Percentiles rank a stretch among this genome's conserved stretches.
Conservation (phyloP, 2,113 vertebrate genomes). For the Montifringilla adamsi region DNA sequence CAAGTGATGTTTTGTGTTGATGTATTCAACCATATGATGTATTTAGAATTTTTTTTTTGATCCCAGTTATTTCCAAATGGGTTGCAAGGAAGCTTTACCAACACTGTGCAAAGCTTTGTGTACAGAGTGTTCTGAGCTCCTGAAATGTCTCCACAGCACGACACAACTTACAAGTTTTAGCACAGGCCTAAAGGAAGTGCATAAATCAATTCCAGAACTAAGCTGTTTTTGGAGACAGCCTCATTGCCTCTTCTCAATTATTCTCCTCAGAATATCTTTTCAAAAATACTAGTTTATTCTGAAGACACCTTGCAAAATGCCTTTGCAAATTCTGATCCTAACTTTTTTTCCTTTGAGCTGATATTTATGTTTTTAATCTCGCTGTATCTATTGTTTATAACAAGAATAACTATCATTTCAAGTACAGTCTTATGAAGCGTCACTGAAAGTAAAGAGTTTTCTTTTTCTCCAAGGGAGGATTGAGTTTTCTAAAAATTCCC, state of each 20-base stretch:
- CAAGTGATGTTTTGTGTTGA: neutral
- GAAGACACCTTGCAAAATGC: neutral
- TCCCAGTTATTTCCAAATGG: neutral
- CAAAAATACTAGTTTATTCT: neutral
- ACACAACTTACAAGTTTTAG: neutral
- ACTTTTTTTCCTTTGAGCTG: neutral
- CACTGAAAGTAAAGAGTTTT: neutral
- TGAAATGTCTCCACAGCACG: neutral
- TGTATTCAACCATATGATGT: neutral
- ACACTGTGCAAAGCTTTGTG: neutral
- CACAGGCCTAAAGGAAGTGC: neutral
- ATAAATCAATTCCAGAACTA: neutral
- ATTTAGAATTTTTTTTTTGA: neutral
- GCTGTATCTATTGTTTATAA: neutral
- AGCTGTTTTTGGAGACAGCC: neutral
- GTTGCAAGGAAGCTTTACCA: neutral
- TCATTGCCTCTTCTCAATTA: neutral
- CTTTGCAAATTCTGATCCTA: neutral
- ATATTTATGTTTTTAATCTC: neutral
- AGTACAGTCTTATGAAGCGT: neutral
- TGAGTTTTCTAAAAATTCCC: conserved; percentile 68
- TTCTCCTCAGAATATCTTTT: neutral
- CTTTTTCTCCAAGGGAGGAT: conserved; percentile 74
- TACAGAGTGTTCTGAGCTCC: neutral
- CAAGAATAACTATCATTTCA: neutral